Evolutionary conservation across 2,797 vertebrate genomes (phyloP).

Genomic region (Helarctos malayanus): DNA sequence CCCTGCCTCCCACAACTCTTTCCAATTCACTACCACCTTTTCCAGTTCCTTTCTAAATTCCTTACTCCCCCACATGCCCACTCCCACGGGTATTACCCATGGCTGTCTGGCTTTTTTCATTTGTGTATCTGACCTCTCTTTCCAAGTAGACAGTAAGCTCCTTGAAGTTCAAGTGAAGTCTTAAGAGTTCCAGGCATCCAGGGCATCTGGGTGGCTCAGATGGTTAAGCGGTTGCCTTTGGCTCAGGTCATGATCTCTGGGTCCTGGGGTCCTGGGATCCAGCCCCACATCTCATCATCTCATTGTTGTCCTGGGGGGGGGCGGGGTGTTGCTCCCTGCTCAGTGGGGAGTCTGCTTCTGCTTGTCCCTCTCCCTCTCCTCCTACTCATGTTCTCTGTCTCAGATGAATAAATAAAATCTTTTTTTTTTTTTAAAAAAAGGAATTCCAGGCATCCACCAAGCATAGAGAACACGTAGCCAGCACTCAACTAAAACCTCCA

Average conservation of each 20-base stretch:
- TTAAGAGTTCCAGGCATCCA: background rate
- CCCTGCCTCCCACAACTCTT: background rate
- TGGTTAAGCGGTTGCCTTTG: background rate
- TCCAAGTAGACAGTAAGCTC: conserved; percentile 33
- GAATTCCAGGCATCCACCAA: background rate
- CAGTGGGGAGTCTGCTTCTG: background rate
- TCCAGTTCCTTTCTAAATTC: conserved; percentile 2
- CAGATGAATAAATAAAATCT: background rate
- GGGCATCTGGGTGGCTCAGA: background rate
- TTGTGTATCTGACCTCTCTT: conserved; percentile 1
- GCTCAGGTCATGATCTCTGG: background rate
- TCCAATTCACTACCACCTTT: background rate
- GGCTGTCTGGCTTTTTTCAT: background rate
- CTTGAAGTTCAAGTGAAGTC: conserved; percentile 25
- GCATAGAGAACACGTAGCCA: background rate
- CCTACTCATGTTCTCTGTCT: background rate
- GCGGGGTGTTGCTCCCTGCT: no score
- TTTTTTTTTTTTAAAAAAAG: background rate
- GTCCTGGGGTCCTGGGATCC: background rate
- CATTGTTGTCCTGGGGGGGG: no score
- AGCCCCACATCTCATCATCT: background rate
- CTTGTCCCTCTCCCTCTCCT: background rate
- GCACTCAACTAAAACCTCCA: background rate
- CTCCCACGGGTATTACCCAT: background rate
- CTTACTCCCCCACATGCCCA: background rate